Evolutionary conservation across 2,113 vertebrate species (phyloP), one percentile per base, ranked within the genome.

Genomic region (Hipposideros armiger): DNA sequence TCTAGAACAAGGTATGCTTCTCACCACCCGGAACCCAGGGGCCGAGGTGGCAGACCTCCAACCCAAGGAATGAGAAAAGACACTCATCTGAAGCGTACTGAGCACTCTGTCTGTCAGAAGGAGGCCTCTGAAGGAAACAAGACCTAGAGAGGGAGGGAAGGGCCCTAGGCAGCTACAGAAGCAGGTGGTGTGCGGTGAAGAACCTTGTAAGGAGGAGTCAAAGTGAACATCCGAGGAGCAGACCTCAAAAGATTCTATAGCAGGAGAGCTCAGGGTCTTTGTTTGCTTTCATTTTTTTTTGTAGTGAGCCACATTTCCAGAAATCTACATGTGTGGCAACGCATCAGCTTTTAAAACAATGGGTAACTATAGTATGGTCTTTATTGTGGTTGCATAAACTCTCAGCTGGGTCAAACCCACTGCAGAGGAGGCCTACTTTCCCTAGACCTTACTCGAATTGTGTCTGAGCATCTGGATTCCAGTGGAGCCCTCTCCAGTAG

Each of bases 401-500:
- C 60, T 80, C 32, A 36, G 11, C 17, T 56, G 66, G 64, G 66
- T 67, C 32, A 36, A 7, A 67, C 36, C 36, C 17, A 78, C 17
- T 14, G 58, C 76, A 50, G 4, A 80, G 69, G 70, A 91, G 62
- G 54, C 28, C 67, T 88, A 15, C 54, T 72, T 89, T 96, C 64
- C 52, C 32, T 13, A 85, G 73, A 82, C 4, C 45, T 88, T 20
- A 77, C 80, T 91, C 54, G 24, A 93, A 15, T 13, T 83, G 60
- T 77, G 47, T n/a, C 50, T 70, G 36, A 62, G 36, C 30, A 77
- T 89, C 78, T 95, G 80, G 74, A 86, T 69, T 95, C 50, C 56
- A 87, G 56, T 4, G 72, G 91, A 50, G 60, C 26, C 47, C 54
- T 94, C 16, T 17, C 40, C 20, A 73, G 67, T 28, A 87, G 26